A percentile compares a stretch with the other conserved stretches of the same genome.
phyloP scores from a whole-genome alignment of 1,140 invertebrate genomes.

The Zaprionus gabonicus region DNA sequence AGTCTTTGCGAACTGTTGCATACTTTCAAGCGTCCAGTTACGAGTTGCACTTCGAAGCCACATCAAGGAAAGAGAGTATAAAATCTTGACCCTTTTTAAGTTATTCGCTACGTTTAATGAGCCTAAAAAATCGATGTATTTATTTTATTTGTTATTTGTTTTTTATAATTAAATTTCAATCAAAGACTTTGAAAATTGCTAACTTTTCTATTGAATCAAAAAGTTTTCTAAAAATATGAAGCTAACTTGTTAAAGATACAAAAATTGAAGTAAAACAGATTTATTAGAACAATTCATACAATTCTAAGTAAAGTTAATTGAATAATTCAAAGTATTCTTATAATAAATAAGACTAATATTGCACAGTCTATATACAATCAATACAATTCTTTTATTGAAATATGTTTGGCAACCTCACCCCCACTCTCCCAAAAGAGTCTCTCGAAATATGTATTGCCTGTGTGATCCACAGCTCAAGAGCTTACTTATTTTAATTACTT shows the following conservation, averaged over 20 bases:
- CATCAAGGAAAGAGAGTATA: background rate
- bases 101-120: background rate
- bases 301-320: too few relatives aligned
- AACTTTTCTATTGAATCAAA: too few relatives aligned
- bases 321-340: too few relatives aligned
- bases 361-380: background rate
- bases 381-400: background rate
- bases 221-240: too few relatives aligned
- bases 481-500: constrained; percentile 78
- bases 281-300: too few relatives aligned
- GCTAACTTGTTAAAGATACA: too few relatives aligned
- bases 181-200: too few relatives aligned
- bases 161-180: too few relatives aligned
- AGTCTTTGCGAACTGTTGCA: constrained; percentile 5
- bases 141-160: too few relatives aligned
- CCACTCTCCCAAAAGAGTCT: background rate
- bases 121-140: background rate
- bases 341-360: too few relatives aligned
- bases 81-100: background rate
- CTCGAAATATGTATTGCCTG: constrained; percentile 10
- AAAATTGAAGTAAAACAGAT: too few relatives aligned
- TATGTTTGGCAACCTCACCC: background rate
- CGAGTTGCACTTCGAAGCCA: background rate
- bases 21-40: constrained; percentile 2
- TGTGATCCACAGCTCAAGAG: constrained; percentile 35